Percentiles rank a stretch among this genome's conserved stretches.
These are phyloP conservation scores for Drosophila nr. perissopoda DNA, from an alignment of 2,888 invertebrate genomes.

Conservation along the genomic window DNA sequence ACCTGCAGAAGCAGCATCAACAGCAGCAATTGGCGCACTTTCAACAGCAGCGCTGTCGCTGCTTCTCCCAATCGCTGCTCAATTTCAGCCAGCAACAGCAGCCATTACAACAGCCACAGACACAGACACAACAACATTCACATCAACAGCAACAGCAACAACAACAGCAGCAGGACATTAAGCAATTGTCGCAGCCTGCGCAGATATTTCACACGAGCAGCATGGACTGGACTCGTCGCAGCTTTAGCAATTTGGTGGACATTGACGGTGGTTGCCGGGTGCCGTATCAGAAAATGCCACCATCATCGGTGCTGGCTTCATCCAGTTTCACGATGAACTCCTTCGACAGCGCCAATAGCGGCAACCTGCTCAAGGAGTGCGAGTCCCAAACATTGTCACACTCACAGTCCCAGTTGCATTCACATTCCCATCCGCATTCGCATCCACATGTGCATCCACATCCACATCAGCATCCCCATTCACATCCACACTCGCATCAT, in stretches of 20 bases:
- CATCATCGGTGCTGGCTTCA: slow-evolving; percentile 57
- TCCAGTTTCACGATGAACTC: slow-evolving; percentile 79
- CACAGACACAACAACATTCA: slow-evolving; percentile 35
- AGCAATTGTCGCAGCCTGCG: slow-evolving; percentile 48
- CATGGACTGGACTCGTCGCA: slow-evolving; percentile 80
- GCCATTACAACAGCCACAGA: slow-evolving; percentile 44
- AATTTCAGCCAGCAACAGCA: slow-evolving; percentile 80
- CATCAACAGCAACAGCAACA: slow-evolving; percentile 20
- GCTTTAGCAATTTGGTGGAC: slow-evolving; percentile 81
- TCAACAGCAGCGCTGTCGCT: slow-evolving; percentile 82
- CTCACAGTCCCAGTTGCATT: slow-evolving; percentile 29
- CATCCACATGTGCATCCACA: slow-evolving; percentile 34
- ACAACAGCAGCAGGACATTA: slow-evolving; percentile 22
- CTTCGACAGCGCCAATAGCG: slow-evolving; percentile 78
- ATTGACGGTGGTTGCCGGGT: slow-evolving; percentile 74
- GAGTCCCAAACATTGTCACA: slow-evolving; percentile 66
- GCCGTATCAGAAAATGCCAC: slow-evolving; percentile 83
- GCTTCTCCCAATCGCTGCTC: slow-evolving; percentile 84
- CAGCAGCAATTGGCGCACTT: slow-evolving; percentile 80
- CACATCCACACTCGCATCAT: slow-evolving; percentile 64
- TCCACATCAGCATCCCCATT: slow-evolving; percentile 64
- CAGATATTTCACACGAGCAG: slow-evolving; percentile 75
- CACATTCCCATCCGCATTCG: slow-evolving; percentile 37
- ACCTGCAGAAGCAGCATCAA: slow-evolving; percentile 77
- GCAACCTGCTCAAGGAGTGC: slow-evolving; percentile 76